These are phyloP conservation scores for Cygnus buccinator DNA, from an alignment of 2,113 vertebrate genomes.

Conservation along the genomic window DNA sequence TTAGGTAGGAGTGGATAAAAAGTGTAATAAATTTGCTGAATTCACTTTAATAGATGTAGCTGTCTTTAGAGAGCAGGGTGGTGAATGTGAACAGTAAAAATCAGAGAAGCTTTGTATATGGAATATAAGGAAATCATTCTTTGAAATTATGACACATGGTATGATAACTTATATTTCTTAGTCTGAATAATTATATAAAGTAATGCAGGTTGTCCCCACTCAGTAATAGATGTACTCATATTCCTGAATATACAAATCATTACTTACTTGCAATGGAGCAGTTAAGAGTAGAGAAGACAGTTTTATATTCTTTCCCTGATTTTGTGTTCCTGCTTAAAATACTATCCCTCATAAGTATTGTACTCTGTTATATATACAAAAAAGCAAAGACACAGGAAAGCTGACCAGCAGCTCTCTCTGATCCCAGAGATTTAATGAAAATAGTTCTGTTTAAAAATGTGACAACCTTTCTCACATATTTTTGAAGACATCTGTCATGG, in stretches of 20 bases:
- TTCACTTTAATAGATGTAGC: slow-evolving; percentile 24
- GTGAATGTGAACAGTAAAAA: slow-evolving; percentile 7
- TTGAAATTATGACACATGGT: not conserved
- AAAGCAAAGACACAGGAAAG: not conserved
- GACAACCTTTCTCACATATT: not conserved
- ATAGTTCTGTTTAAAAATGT: not conserved
- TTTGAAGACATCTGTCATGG: not conserved
- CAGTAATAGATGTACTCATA: not conserved
- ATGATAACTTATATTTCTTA: not conserved
- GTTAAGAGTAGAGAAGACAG: no score
- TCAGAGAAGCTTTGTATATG: not conserved
- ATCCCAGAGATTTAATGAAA: not conserved
- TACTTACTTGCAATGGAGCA: no score
- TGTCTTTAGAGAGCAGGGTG: not conserved
- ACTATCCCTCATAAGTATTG: not conserved
- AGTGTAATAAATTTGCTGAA: slow-evolving; percentile 53
- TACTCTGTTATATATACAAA: not conserved
- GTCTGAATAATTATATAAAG: not conserved
- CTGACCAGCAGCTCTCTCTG: not conserved
- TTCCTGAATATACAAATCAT: no score
- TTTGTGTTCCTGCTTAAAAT: not conserved
- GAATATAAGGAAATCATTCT: not conserved
- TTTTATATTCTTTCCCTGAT: not conserved
- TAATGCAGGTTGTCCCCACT: not conserved
- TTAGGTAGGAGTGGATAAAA: slow-evolving; percentile 37